Base-by-base conservation (phyloP, 2,113 vertebrate genomes). In the Halcyon malimbica region DNA sequence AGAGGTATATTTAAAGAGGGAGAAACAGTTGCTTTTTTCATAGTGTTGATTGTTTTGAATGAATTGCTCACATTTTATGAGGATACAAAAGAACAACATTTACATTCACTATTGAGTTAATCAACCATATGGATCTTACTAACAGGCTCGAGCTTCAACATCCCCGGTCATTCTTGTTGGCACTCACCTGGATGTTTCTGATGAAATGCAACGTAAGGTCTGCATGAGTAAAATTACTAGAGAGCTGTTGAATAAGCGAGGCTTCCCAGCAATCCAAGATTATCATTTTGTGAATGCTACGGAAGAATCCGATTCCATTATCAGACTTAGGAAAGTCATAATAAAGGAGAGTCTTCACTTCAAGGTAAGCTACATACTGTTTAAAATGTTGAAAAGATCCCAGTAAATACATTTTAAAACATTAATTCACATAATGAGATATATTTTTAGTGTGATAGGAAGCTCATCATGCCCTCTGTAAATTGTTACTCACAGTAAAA, bases 131-230 rank as follows among this genome's bases (percentile, higher is more conserved):
- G 51, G 73, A 19, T 88, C 78, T 95, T 70, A 31, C 54, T 89
- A 31, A 10, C 73, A 99, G 99, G 99, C 99, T 5, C 97, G 98
- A 9, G 99, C 99, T 20, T 99, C 99, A 2, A 98, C 98, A 17
- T 99, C 99, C 14, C 99, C 99, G 1, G 99, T 99, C 82, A 98
- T 99, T 94, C 98, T 99, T 57, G 98, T 99, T 48, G 99, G 99
- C 64, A 99, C 99, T 16, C 99, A 99, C 89, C 93, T 98, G 46
- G 99, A 99, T 73, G 78, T 98, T 92, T 98, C 98, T 77, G 98
- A 98, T 67, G 99, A 99, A 57, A 94, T 89, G 77, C 98, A 99
- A 26, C 96, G 98, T 20, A 99, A 98, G 94, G 97, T 98, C 60
- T 99, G 99, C 87, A 92, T 99, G 64, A 91, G 57, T 69, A 99